Conservation (phyloP, 2,113 vertebrate species). For the Phalacrocorax carbo region DNA sequence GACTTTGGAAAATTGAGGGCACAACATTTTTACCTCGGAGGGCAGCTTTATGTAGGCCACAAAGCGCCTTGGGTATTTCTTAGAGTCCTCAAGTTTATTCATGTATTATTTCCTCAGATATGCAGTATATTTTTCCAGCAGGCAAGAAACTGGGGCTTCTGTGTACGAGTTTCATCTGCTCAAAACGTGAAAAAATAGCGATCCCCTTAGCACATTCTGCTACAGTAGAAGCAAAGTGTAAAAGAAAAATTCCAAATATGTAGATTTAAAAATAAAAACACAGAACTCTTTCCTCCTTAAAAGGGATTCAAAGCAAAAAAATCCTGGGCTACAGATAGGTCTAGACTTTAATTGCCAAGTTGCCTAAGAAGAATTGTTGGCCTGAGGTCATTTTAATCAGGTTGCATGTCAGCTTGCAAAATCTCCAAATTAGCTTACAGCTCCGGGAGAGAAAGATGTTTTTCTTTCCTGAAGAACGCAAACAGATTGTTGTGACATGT, state of each 20-base stretch:
- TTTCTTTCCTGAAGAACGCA: constrained; percentile 72
- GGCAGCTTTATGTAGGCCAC: constrained; percentile 62
- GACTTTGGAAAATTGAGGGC: constrained; percentile 21
- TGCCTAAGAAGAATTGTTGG: constrained; percentile 69
- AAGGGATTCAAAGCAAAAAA: background rate
- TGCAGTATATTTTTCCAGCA: constrained; percentile 55
- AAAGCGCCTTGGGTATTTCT: constrained; percentile 57
- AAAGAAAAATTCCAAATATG: constrained; percentile 58
- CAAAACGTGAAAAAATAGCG: constrained; percentile 47
- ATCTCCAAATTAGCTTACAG: constrained; percentile 77
- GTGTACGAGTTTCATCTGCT: constrained; percentile 43
- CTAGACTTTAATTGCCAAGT: constrained; percentile 62
- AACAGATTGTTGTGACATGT: constrained; percentile 79
- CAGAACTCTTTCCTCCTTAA: constrained; percentile 7
- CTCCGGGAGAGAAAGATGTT: constrained; percentile 75
- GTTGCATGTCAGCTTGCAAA: constrained; percentile 76
- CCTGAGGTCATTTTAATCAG: constrained; percentile 80
- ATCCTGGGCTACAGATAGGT: constrained; percentile 46
- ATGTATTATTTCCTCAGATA: constrained; percentile 59
- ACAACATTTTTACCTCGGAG: constrained; percentile 22
- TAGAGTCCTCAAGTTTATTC: constrained; percentile 29
- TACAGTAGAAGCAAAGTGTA: constrained; percentile 25
- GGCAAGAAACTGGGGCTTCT: constrained; percentile 48
- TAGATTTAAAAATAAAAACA: constrained; percentile 64
- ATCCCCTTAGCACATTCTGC: constrained; percentile 52